phyloP scores from a whole-genome alignment of 2,113 vertebrate genomes.

The Nibea coibor region DNA sequence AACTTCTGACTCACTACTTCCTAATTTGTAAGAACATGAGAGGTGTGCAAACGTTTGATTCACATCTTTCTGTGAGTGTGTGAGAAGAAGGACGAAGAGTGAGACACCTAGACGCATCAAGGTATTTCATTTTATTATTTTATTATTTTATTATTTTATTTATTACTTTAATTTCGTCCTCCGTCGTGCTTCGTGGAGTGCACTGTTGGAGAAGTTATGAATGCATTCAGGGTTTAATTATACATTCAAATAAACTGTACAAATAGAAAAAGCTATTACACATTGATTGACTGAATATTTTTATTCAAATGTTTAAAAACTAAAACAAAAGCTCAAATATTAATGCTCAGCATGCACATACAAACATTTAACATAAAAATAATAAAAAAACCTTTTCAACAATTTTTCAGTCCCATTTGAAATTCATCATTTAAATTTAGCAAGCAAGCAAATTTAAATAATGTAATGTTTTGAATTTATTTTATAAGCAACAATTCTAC shows the following conservation, averaged over 20 bases:
- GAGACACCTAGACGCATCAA: background rate
- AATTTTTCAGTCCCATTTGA: background rate
- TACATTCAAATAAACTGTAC: background rate
- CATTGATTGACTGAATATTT: background rate
- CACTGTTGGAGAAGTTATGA: background rate
- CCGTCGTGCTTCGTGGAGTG: background rate
- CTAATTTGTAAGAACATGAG: background rate
- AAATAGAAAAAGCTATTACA: background rate
- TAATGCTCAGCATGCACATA: too few relatives aligned
- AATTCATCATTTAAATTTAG: too few relatives aligned
- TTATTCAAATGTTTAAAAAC: too few relatives aligned
- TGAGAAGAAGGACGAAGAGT: background rate
- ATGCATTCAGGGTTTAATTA: background rate
- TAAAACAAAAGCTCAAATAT: too few relatives aligned
- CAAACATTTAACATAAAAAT: background rate
- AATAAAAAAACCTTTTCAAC: background rate
- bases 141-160: too few relatives aligned
- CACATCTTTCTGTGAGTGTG: background rate
- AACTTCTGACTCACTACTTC: background rate
- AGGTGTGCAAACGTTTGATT: rapidly evolving
- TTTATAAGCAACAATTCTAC: background rate
- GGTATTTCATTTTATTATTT: slow-evolving; percentile 7
- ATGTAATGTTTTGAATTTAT: background rate
- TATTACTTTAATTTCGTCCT: background rate
- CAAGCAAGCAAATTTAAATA: background rate